Evolutionary conservation across 2,888 invertebrate genomes (phyloP), one percentile per base, ranked within the genome.

Genomic region (Drosophila austrosaltans): DNA sequence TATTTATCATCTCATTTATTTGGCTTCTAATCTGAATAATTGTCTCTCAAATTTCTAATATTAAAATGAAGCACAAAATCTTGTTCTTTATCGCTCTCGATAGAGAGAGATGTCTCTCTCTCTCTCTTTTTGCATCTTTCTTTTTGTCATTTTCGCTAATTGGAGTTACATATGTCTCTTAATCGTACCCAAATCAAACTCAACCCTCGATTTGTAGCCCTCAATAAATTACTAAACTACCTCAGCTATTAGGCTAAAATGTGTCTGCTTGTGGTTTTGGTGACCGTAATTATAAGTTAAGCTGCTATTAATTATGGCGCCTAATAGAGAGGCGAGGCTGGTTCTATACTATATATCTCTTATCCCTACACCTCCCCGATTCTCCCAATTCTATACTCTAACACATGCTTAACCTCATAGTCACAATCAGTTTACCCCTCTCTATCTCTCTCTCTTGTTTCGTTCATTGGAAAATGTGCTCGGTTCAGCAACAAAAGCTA

Each of bases 271-370:
- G 87, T 76, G 89, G 84, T 79, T 75, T 77, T 75, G 69, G 84
- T 81, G 85, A 89, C 89, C 89, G 89, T 86, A 86, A 86, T 86
- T 89, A 85, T 89, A 85, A 85, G 90, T 83, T 89, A 86, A 86
- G 90, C 90, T 83, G 89, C 90, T 89, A 89, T 86, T 86, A 89
- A 86, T 86, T 86, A 86, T 87, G 85, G 87, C 76, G 76, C 81
- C 84, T 76, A 83, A 81, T 81, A 73, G 72, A 70, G 69, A 32
- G 48, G 22, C 53, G 58, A 40, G 36, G 59, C 36, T 16, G 63
- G 64, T 30, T 63, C 42, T 25, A 32, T 28, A 25, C 32, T 30
- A 22, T 73, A 56, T 77, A 79, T 69, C 72, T 78, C 79, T 69
- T 48, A 48, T 4, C 6, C 6, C 30, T 22, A 48, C 22, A 7